phyloP scores from a whole-genome alignment of 2,113 vertebrate species.

The Psilopsiagon aurifrons region DNA sequence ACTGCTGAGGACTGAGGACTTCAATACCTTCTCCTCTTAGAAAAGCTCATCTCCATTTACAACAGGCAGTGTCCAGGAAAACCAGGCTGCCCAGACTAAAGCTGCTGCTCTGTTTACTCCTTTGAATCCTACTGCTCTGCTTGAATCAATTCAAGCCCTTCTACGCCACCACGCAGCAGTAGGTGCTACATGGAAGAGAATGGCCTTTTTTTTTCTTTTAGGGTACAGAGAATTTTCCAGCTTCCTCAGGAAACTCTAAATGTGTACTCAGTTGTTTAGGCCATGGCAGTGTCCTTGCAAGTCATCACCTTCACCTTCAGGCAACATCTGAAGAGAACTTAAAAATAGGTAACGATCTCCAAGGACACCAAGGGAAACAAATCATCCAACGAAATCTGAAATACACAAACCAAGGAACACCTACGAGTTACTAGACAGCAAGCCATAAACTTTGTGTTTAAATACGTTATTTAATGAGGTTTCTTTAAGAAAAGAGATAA shows the following conservation, averaged over 20 bases:
- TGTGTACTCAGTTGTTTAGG: not conserved
- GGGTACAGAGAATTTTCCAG: not conserved
- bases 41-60: fast-evolving
- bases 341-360: not conserved
- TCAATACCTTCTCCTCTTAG: not conserved
- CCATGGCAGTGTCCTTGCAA: not conserved
- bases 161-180: not conserved
- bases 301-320: not conserved
- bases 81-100: not conserved
- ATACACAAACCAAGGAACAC: not conserved
- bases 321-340: not conserved
- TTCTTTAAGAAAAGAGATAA: slow-evolving; percentile 36
- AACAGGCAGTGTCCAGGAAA: not conserved
- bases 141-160: not conserved
- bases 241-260: not conserved
- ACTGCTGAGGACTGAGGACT: not conserved
- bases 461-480: slow-evolving; percentile 39
- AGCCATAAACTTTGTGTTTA: not conserved
- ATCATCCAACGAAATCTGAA: not conserved
- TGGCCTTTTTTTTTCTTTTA: not conserved
- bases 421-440: not conserved
- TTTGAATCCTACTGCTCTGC: not conserved
- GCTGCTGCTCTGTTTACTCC: not conserved
- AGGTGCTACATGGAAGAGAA: not conserved
- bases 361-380: not conserved